Evolutionary conservation across 2,113 vertebrate genomes (phyloP), one percentile per base, ranked within the genome.

Genomic region (Neotoma lepida): DNA sequence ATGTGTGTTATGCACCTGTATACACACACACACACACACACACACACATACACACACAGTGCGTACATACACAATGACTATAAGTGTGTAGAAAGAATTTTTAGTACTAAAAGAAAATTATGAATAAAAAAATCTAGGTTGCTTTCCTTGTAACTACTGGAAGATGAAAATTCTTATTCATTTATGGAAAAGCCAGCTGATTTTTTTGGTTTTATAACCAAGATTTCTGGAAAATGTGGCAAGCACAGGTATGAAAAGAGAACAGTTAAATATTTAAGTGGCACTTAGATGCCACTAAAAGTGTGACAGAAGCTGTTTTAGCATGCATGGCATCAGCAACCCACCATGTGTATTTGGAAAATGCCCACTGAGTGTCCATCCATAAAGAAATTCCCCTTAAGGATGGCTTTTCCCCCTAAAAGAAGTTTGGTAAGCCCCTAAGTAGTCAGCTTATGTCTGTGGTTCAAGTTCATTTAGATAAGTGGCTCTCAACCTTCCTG

Each of bases 111-210:
- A 81, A 93, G 49, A 73, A 93, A 90, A 5, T 14, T 51, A 73
- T 28, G 2, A 90, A 89, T 87, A n/a, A 77, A 63, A 64, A 91
- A 90, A 58, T 76, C 35, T 92, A 64, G 39, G 26, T 80, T 95
- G 66, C 96, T 94, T 39, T 70, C 91, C 30, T 64, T 80, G 6
- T 85, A 81, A 96, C 81, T 80, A 76, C 22, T 78, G 66, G 80
- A 91, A 18, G 22, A 95, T 78, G 30, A 96, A 96, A 97, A 63
- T 13, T 94, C 95, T 64, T 0, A 82, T 66, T 41, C 41, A 39
- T 90, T 96, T 96, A 93, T 81, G 46, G 39, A 94, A 96, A 0
- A 13, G 15, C 24, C 87, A 94, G 5, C 1, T 94, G 80, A 78
- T 73, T 77, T 90, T n/a, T 64, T 41, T 88, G 51, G n/a, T 41